Percentiles rank a stretch among this genome's conserved stretches.
Conservation (phyloP, 1,140 invertebrate genomes). For the Drosophila sechellia region DNA sequence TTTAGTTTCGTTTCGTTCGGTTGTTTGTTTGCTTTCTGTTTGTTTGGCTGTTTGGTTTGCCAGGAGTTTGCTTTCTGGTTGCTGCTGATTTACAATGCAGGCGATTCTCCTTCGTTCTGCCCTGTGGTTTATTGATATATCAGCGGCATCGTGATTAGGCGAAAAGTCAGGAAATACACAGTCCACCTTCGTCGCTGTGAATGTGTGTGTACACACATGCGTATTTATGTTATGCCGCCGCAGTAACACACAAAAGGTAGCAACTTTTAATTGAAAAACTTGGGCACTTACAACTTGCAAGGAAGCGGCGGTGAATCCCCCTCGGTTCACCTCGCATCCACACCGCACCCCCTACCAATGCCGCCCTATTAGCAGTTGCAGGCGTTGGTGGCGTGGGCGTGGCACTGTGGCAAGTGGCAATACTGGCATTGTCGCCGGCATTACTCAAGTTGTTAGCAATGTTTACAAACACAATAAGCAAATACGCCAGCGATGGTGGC, state of each 20-base stretch:
- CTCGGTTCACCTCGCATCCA: neutral
- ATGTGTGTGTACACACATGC: constrained; percentile 55
- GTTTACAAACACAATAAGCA: constrained; percentile 83
- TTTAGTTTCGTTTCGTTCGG: too few relatives aligned
- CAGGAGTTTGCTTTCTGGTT: constrained; percentile 25
- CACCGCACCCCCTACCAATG: too few relatives aligned
- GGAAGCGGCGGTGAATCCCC: constrained; percentile 21
- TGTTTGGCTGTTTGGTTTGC: constrained; percentile 29
- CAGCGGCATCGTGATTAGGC: constrained; percentile 56
- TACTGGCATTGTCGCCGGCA: constrained; percentile 74
- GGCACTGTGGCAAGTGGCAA: constrained; percentile 46
- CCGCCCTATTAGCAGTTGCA: constrained; percentile 63
- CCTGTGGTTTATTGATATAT: constrained; percentile 76
- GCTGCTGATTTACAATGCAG: constrained; percentile 58
- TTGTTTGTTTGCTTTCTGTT: constrained; percentile 30
- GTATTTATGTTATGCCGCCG: constrained; percentile 77
- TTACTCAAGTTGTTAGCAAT: constrained; percentile 83
- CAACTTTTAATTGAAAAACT: constrained; percentile 83
- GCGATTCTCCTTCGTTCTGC: constrained; percentile 28
- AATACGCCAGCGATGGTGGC: constrained; percentile 57
- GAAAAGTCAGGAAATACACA: constrained; percentile 48
- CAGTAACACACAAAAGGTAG: constrained; percentile 81
- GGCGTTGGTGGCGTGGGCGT: constrained; percentile 23
- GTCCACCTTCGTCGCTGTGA: constrained; percentile 9
- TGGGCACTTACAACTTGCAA: constrained; percentile 80